These are phyloP conservation scores for Bombyx mori DNA, from an alignment of 1,140 invertebrate genomes.

Conservation along the genomic window DNA sequence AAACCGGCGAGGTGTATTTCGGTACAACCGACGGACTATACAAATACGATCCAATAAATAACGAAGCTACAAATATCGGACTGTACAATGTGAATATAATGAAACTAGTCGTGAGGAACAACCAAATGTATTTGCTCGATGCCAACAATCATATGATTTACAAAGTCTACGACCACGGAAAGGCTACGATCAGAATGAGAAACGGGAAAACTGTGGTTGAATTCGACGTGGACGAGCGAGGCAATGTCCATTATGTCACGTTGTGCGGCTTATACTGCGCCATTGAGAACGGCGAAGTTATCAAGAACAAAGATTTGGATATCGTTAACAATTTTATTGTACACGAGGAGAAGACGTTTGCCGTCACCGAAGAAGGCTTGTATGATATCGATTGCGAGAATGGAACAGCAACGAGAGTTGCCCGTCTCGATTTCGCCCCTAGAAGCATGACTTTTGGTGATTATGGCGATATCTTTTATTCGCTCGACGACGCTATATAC, in stretches of 20 bases:
- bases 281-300: slow-evolving; percentile 27
- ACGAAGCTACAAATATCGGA: slow-evolving; percentile 41
- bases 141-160: slow-evolving; percentile 55
- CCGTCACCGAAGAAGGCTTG: slow-evolving; percentile 34
- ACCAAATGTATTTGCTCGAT: slow-evolving; percentile 52
- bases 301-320: slow-evolving; percentile 47
- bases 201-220: slow-evolving; percentile 47
- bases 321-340: slow-evolving; percentile 48
- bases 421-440: slow-evolving; percentile 37
- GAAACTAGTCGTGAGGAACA: slow-evolving; percentile 51
- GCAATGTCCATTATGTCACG: slow-evolving; percentile 47
- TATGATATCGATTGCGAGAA: slow-evolving; percentile 48
- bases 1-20: slow-evolving; percentile 53
- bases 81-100: slow-evolving; percentile 55
- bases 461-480: slow-evolving; percentile 59
- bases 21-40: slow-evolving; percentile 57
- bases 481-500: slow-evolving; percentile 38
- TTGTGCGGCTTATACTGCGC: slow-evolving; percentile 55
- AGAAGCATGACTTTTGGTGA: slow-evolving; percentile 56
- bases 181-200: slow-evolving; percentile 27
- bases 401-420: slow-evolving; percentile 44
- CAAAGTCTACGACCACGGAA: slow-evolving; percentile 33
- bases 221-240: slow-evolving; percentile 47
- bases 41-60: slow-evolving; percentile 42
- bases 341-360: slow-evolving; percentile 40